phyloP scores from a whole-genome alignment of 2,113 vertebrate species.

The Bungarus multicinctus region DNA sequence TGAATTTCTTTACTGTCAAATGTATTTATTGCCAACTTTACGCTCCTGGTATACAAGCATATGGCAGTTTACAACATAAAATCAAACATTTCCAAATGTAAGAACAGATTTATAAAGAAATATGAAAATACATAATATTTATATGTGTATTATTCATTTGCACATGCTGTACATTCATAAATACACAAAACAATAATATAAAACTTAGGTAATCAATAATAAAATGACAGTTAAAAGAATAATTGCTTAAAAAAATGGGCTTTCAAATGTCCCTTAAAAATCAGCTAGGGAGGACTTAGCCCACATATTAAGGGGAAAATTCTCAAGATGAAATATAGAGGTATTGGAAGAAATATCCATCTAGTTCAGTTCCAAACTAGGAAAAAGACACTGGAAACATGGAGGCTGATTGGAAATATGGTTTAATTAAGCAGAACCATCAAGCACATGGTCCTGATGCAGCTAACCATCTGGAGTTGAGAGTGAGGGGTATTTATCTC shows the following conservation, averaged over 20 bases:
- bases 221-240: neutral
- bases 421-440: no score
- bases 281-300: neutral
- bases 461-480: no score
- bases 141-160: neutral
- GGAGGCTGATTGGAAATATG: no score
- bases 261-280: neutral
- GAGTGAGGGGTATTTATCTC: no score
- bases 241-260: neutral
- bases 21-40: neutral
- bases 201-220: neutral
- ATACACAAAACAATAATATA: neutral
- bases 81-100: neutral
- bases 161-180: neutral
- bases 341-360: no score
- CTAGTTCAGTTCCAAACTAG: no score
- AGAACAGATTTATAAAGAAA: neutral
- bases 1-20: neutral
- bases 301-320: neutral
- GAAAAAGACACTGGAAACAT: no score
- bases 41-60: neutral
- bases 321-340: neutral
- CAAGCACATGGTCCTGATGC: no score
- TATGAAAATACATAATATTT: neutral
- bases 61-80: neutral